These are phyloP conservation scores for Eupithecia vulgata DNA, from an alignment of 2,888 invertebrate genomes.

Conservation along the genomic window DNA sequence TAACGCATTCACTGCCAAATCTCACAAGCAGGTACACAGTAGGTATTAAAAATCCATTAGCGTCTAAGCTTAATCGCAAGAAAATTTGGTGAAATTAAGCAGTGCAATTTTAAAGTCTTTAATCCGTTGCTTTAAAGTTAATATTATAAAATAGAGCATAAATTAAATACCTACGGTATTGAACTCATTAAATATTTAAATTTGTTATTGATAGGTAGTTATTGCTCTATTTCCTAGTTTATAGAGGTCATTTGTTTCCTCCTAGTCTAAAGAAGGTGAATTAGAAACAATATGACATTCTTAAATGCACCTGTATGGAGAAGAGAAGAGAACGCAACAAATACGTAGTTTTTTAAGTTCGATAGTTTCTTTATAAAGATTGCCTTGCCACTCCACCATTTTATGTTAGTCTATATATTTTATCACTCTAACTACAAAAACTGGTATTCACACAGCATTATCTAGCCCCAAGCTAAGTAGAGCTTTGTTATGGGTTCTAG, in stretches of 20 bases:
- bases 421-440: not conserved
- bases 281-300: not conserved
- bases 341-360: not conserved
- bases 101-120: not conserved
- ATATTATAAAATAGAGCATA: not conserved
- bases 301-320: not conserved
- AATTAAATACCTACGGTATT: slow-evolving; percentile 15
- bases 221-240: slow-evolving; percentile 32
- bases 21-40: too few relatives aligned
- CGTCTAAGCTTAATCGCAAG: not conserved
- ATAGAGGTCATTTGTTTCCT: slow-evolving; percentile 34
- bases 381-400: not conserved
- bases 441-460: too few relatives aligned
- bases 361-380: not conserved
- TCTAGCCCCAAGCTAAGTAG: too few relatives aligned
- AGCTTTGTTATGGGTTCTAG: too few relatives aligned
- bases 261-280: not conserved
- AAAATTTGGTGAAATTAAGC: not conserved
- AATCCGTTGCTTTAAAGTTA: not conserved
- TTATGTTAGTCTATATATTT: not conserved
- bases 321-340: not conserved
- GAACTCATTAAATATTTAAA: slow-evolving; percentile 28
- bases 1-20: too few relatives aligned
- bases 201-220: slow-evolving; percentile 26
- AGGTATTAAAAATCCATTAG: too few relatives aligned